phyloP scores from a whole-genome alignment of 2,888 invertebrate genomes.

The Lycocerus yunnanus region DNA sequence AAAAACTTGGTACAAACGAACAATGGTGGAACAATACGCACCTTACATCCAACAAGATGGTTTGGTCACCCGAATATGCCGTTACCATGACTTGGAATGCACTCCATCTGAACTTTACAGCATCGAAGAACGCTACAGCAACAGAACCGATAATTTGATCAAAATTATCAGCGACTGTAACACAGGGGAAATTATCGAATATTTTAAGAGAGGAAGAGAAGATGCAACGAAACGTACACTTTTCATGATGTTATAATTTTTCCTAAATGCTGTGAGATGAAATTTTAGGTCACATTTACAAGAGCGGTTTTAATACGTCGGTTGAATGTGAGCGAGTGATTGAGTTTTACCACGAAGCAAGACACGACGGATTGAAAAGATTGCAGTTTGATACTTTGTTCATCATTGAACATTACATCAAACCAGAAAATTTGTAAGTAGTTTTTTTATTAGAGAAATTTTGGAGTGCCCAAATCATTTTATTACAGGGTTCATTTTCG shows the following conservation, averaged over 20 bases:
- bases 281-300: conserved; percentile 54
- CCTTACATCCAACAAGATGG: conserved; percentile 78
- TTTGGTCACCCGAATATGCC: conserved; percentile 65
- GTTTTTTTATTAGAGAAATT: not conserved
- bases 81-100: conserved; percentile 66
- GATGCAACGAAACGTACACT: conserved; percentile 69
- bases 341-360: conserved; percentile 62
- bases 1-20: conserved; percentile 71
- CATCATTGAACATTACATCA: conserved; percentile 63
- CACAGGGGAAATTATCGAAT: conserved; percentile 61
- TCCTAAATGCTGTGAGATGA: not conserved
- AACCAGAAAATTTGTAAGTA: conserved; percentile 58
- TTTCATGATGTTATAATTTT: not conserved
- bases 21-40: conserved; percentile 76
- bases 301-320: conserved; percentile 36
- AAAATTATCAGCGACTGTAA: conserved; percentile 60
- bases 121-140: conserved; percentile 65
- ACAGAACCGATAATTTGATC: conserved; percentile 68
- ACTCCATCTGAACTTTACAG: conserved; percentile 46
- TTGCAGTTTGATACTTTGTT: conserved; percentile 60
- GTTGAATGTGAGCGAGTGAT: conserved; percentile 53
- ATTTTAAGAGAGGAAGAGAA: conserved; percentile 67
- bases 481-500: conserved; percentile 49
- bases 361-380: conserved; percentile 71
- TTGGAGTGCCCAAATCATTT: not conserved